Evolutionary conservation across 2,113 vertebrate species (phyloP).

Genomic region (Sapayoa aenigma): DNA sequence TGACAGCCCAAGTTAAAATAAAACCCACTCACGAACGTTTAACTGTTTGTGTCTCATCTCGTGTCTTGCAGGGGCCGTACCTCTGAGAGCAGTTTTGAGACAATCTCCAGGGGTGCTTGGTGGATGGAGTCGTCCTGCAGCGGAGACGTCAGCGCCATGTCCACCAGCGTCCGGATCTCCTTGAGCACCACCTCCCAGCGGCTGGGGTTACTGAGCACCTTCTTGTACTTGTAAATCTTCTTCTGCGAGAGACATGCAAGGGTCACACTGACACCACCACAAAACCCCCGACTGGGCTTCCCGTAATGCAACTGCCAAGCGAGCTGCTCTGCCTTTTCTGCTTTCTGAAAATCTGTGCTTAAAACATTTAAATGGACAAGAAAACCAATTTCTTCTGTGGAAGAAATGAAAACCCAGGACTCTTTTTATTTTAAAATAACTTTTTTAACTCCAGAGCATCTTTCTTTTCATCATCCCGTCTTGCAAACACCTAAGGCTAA

Average conservation of each 20-base stretch:
- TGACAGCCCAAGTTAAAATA: neutral
- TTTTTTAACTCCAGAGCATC: neutral
- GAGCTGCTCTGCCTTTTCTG: neutral
- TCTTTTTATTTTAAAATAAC: neutral
- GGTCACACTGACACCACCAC: neutral
- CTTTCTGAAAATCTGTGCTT: neutral
- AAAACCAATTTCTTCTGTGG: neutral
- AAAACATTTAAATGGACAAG: neutral
- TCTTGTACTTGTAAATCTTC: constrained; percentile 99
- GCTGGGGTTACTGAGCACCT: constrained; percentile 94
- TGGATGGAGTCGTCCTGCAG: constrained; percentile 98
- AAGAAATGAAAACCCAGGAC: neutral
- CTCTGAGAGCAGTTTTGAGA: constrained; percentile 97
- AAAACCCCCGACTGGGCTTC: neutral
- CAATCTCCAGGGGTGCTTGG: constrained; percentile 96
- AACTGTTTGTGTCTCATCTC: neutral
- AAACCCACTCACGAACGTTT: neutral
- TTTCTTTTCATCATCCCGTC: neutral
- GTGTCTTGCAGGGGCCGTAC: constrained; percentile 55
- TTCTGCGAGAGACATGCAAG: constrained; percentile 76
- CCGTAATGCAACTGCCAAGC: neutral
- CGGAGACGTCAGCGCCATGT: constrained; percentile 93
- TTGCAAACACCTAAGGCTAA: neutral
- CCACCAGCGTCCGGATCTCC: constrained; percentile 95
- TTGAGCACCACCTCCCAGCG: constrained; percentile 98